Evolutionary conservation across 2,888 invertebrate genomes (phyloP).

Genomic region (Chrysolina americana): DNA sequence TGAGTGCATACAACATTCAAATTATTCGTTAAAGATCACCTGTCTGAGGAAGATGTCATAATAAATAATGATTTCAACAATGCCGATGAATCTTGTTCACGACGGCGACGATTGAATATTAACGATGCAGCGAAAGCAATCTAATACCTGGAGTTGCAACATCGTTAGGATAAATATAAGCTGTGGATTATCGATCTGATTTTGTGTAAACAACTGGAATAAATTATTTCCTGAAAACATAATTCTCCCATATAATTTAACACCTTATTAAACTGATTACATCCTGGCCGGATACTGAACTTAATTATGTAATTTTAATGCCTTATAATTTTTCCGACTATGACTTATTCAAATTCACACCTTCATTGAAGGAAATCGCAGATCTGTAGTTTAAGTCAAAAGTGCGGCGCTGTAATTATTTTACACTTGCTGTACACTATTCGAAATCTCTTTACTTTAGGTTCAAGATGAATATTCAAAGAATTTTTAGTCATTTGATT

Average conservation of each 20-base stretch:
- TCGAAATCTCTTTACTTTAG: too few species aligned
- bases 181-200: neutral
- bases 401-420: neutral
- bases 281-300: slow-evolving; percentile 3
- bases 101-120: neutral
- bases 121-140: neutral
- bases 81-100: neutral
- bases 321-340: neutral
- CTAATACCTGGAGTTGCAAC: neutral
- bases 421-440: too few species aligned
- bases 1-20: too few species aligned
- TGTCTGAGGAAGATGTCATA: neutral
- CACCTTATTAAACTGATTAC: neutral
- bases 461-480: too few species aligned
- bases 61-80: neutral
- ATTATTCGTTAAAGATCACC: neutral
- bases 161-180: neutral
- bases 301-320: neutral
- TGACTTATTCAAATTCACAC: neutral
- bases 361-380: neutral
- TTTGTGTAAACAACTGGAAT: neutral
- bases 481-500: too few species aligned
- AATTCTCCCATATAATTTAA: neutral
- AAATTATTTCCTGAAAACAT: slow-evolving; percentile 10
- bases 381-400: neutral